Conservation (phyloP, 2,888 invertebrate species). For the Pyrrhia umbra region DNA sequence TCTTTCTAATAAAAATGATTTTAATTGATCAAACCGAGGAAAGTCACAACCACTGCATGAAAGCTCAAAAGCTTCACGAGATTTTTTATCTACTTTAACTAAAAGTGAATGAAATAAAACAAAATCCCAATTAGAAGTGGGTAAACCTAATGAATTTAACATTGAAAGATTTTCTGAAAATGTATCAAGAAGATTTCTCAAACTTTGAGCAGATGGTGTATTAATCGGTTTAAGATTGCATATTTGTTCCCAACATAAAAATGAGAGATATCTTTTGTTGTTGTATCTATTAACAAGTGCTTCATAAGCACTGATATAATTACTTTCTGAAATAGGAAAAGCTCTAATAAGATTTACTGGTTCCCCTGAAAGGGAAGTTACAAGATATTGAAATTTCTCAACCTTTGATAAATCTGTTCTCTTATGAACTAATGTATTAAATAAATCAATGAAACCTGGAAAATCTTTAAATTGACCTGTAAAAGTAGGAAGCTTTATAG, state of each 20-base stretch:
- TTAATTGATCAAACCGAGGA: background rate
- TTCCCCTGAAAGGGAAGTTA: background rate
- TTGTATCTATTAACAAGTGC: background rate
- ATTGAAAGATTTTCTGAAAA: background rate
- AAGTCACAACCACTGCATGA: background rate
- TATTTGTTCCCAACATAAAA: background rate
- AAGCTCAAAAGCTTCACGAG: background rate
- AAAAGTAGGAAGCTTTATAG: background rate
- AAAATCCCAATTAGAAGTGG: background rate
- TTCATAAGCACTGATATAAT: background rate
- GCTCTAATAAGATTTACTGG: background rate
- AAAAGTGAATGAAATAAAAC: background rate
- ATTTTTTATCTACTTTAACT: background rate
- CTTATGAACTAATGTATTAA: background rate
- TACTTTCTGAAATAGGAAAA: background rate
- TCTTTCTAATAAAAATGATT: background rate
- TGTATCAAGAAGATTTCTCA: background rate
- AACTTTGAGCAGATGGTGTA: background rate
- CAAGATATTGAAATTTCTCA: background rate
- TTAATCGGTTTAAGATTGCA: background rate
- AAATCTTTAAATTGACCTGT: background rate
- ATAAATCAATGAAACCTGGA: background rate
- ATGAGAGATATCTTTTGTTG: background rate
- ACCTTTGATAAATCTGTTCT: background rate
- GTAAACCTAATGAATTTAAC: background rate